These are phyloP conservation scores for Lutjanus campechanus DNA, from an alignment of 2,797 vertebrate genomes.

Conservation along the genomic window DNA sequence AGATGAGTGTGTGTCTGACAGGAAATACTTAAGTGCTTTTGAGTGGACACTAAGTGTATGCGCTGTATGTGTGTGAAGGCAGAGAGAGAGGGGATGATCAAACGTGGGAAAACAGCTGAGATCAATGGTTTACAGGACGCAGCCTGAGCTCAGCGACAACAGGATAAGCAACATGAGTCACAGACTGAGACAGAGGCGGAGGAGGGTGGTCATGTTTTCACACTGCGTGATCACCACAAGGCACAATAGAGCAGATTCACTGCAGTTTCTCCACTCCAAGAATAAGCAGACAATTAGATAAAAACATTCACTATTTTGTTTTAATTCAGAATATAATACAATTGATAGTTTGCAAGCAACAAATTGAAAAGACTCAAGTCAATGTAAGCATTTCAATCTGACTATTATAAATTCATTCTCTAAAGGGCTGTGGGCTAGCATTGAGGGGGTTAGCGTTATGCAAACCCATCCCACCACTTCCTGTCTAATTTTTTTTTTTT, in stretches of 20 bases:
- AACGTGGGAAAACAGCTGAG: conserved; percentile 64
- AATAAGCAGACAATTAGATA: conserved; percentile 7
- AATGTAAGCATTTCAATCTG: not conserved
- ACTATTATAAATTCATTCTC: not conserved
- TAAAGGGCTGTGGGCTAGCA: conserved; percentile 1
- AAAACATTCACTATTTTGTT: conserved; percentile 11
- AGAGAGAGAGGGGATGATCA: conserved; percentile 53
- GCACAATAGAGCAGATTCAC: conserved; percentile 26
- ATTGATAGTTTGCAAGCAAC: not conserved
- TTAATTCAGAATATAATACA: not conserved
- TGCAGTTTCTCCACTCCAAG: conserved; percentile 9
- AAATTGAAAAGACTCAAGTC: not conserved
- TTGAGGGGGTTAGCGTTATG: not conserved
- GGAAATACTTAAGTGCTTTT: conserved; percentile 65
- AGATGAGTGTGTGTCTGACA: conserved; percentile 55
- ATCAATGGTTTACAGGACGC: conserved; percentile 60
- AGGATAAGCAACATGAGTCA: conserved; percentile 66
- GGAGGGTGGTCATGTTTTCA: conserved; percentile 66
- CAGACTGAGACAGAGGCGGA: conserved; percentile 41
- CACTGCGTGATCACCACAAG: conserved; percentile 53
- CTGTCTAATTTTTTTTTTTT: not conserved
- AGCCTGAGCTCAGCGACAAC: conserved; percentile 64
- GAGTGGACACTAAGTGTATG: conserved; percentile 44
- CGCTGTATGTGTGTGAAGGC: conserved; percentile 26
- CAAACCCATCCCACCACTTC: conserved; percentile 15